Evolutionary conservation across 2,888 invertebrate species (phyloP), one percentile per base, ranked within the genome.

Genomic region (Parochlus steinenii): DNA sequence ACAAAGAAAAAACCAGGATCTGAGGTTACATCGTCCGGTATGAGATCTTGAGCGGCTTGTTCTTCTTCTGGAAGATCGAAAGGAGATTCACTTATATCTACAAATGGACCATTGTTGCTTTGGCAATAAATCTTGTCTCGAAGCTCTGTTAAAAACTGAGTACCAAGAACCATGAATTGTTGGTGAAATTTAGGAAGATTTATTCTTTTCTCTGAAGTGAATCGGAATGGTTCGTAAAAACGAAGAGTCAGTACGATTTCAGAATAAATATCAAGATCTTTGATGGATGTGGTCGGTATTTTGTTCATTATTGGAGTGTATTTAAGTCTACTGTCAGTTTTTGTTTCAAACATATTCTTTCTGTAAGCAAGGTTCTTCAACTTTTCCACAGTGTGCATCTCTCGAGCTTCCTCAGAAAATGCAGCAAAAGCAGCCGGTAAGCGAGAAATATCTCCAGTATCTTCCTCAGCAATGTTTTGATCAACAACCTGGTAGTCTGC

Each of bases 41-140:
- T n/a, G 8, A 17, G 33, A 45, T 49, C 32, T 43, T 43, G 33
- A 45, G 39, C 6, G 37, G 38, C 20, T 48, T 47, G 5, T 47
- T 23, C 1, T 48, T 48, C 3, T 44, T 41, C 15, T 59, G 49
- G n/a, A n/a, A n/a, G n/a, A n/a, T n/a, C n/a, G n/a, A n/a, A n/a
- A 0, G 70, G 69, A 28, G 61, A 48, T 4, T 61, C 47, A 40
- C 77, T 72, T 2, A 71, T 57, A 48, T 80, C 79, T 22, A 63
- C 56, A 14, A 70, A 61, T 42, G 69, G 56, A 37, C 67, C 67
- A 14, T 62, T 51, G 53, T 89, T 83, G 43, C 77, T 71, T 31
- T 70, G 54, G 52, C 92, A 92, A 12, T 63, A 58, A 42, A 90
- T 72, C 44, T 69, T 66, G 49, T 86, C 83, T 3, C 80, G 65